Percentiles rank a stretch among this genome's conserved stretches.
These are phyloP conservation scores for Callipepla californica DNA, from an alignment of 2,113 vertebrate genomes.

Conservation along the genomic window DNA sequence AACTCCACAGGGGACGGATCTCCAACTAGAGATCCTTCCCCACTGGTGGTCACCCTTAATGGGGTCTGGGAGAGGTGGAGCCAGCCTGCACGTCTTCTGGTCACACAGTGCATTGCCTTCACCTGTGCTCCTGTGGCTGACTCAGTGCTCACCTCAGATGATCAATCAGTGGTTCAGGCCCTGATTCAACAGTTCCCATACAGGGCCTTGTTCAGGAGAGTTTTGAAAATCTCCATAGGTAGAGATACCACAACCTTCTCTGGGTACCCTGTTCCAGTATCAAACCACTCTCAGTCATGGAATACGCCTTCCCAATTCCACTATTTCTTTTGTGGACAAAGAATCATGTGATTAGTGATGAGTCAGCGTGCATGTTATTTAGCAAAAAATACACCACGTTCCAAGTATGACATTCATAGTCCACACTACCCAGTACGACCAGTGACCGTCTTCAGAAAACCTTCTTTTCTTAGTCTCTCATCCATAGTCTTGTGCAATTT, in stretches of 20 bases:
- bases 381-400: neutral
- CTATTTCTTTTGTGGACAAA: neutral
- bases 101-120: too few species aligned
- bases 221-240: neutral
- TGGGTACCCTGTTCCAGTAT: neutral
- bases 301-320: neutral
- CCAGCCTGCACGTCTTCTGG: too few species aligned
- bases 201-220: neutral
- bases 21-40: too few species aligned
- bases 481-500: neutral
- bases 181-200: too few species aligned
- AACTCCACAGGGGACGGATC: too few species aligned
- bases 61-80: too few species aligned
- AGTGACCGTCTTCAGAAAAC: neutral
- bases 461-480: neutral
- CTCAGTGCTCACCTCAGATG: too few species aligned
- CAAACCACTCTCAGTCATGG: neutral
- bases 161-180: too few species aligned
- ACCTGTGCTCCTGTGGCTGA: too few species aligned
- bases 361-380: neutral
- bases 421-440: neutral
- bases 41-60: too few species aligned
- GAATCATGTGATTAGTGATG: neutral
- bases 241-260: neutral
- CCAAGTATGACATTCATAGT: neutral